Evolutionary conservation across 2,113 vertebrate genomes (phyloP).

Genomic region (Brachyistius frenatus): DNA sequence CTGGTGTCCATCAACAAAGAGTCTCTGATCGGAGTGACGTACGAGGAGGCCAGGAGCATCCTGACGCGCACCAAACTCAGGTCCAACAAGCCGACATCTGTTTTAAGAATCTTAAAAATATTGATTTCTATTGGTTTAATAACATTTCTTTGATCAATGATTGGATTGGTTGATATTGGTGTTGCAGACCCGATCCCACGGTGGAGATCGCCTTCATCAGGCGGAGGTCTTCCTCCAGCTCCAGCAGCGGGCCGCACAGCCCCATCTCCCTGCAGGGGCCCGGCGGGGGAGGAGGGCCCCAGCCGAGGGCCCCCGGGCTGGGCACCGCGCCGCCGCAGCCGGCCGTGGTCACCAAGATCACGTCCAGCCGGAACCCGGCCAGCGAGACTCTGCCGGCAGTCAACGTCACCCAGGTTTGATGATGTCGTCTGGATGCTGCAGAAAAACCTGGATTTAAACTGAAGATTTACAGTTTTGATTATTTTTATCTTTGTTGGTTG

Average conservation of each 20-base stretch:
- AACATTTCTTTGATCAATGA: no score
- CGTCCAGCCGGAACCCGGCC: conserved; percentile 69
- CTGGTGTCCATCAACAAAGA: conserved; percentile 95
- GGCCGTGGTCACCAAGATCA: conserved; percentile 62
- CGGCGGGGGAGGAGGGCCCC: conserved; percentile 49
- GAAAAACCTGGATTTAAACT: no score
- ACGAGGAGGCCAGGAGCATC: conserved; percentile 92
- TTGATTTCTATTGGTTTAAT: no score
- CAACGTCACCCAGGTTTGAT: conserved; percentile 74
- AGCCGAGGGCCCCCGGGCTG: conserved; percentile 44
- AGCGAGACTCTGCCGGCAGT: conserved; percentile 74
- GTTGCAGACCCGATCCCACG: conserved; percentile 86
- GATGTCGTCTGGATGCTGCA: no score
- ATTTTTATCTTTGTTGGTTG: background rate
- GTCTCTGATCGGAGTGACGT: conserved; percentile 92
- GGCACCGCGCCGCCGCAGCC: conserved; percentile 53
- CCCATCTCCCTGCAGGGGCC: conserved; percentile 72
- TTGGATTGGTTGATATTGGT: no score
- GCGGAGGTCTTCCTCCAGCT: conserved; percentile 77
- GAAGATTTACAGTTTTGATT: no score
- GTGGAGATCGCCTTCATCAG: conserved; percentile 95
- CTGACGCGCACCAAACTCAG: conserved; percentile 88
- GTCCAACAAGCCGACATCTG: conserved; percentile 66
- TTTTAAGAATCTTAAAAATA: no score
- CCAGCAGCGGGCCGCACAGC: conserved; percentile 79